Conservation (phyloP, 2,797 vertebrate species). For the Scyliorhinus canicula region DNA sequence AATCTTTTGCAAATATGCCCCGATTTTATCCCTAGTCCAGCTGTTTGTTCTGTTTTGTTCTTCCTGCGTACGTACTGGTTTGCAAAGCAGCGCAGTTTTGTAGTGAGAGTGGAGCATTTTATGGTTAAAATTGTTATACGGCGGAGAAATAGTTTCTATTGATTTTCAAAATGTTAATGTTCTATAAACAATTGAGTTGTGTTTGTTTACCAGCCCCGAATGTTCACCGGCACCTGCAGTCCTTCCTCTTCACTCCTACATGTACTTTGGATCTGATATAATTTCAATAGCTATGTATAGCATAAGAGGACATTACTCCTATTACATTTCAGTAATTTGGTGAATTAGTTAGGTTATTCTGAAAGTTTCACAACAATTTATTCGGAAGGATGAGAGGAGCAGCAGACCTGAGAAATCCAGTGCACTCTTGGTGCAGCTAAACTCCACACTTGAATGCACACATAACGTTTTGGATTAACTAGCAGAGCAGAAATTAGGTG, state of each 20-base stretch:
- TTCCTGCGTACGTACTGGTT: background rate
- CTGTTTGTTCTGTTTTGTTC: background rate
- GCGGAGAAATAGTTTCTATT: background rate
- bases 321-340: background rate
- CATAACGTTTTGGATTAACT: background rate
- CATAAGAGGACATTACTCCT: too few species aligned
- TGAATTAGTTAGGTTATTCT: background rate
- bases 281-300: background rate
- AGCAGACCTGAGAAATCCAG: background rate
- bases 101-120: background rate
- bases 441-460: background rate
- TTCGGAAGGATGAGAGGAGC: background rate
- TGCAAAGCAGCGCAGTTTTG: background rate
- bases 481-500: background rate
- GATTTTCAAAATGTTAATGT: background rate
- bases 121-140: too few species aligned
- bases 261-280: background rate
- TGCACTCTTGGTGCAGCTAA: background rate
- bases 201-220: background rate
- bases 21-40: background rate
- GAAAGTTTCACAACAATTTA: background rate
- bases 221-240: background rate
- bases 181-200: background rate
- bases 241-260: background rate
- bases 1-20: background rate